Conservation (phyloP, 2,888 invertebrate species). For the Calliphora vomitoria region DNA sequence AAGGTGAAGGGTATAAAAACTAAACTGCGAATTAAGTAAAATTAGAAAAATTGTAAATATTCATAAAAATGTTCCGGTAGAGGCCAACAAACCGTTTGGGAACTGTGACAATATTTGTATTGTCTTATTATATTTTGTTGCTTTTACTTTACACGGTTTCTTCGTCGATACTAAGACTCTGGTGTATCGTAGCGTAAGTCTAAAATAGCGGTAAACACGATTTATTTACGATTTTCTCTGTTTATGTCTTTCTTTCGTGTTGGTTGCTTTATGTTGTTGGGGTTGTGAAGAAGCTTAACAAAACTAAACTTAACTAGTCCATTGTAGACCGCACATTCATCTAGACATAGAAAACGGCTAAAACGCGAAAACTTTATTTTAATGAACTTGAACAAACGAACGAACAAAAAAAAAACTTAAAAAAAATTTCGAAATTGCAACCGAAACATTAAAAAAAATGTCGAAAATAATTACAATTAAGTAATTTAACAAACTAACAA, state of each 20-base stretch:
- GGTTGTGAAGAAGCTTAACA: constrained; percentile 72
- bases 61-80: not conserved
- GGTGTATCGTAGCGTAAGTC: constrained; percentile 49
- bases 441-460: constrained; percentile 23
- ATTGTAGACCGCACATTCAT: constrained; percentile 67
- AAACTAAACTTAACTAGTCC: constrained; percentile 65
- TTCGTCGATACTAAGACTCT: constrained; percentile 30
- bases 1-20: no score
- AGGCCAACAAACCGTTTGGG: not conserved
- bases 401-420: constrained; percentile 5
- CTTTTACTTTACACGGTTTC: constrained; percentile 64
- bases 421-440: constrained; percentile 44
- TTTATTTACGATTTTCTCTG: constrained; percentile 61
- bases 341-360: constrained; percentile 64
- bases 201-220: constrained; percentile 71
- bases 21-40: no score
- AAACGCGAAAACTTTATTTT: constrained; percentile 49
- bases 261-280: constrained; percentile 62
- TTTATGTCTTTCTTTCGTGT: constrained; percentile 49
- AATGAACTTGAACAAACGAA: constrained; percentile 58
- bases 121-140: constrained; percentile 38
- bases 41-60: no score
- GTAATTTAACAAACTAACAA: not conserved
- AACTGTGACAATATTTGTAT: constrained; percentile 10
- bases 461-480: constrained; percentile 31